Percentiles rank a stretch among this genome's conserved stretches.
Conservation (phyloP, 2,888 invertebrate species). For the Psylliodes chrysocephalus region DNA sequence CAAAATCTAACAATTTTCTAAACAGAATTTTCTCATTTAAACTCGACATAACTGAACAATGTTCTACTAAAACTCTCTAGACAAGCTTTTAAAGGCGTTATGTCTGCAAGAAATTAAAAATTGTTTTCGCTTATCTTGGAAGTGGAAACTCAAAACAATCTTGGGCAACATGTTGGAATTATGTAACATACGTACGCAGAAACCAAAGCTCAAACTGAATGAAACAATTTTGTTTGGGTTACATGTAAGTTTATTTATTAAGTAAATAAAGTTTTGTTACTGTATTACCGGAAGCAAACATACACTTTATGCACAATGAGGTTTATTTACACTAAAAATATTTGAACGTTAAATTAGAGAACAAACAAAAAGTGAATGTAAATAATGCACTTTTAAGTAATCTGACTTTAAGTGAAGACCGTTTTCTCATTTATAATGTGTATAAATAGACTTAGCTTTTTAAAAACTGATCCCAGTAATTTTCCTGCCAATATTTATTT, state of each 20-base stretch:
- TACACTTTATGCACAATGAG: conserved; percentile 19
- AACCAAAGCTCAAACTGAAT: not conserved
- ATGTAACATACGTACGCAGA: conserved; percentile 1
- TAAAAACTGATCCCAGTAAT: too few relatives aligned
- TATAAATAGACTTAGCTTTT: too few relatives aligned
- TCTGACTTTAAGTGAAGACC: too few relatives aligned
- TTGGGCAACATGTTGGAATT: not conserved
- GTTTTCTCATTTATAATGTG: too few relatives aligned
- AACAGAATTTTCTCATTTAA: too few relatives aligned
- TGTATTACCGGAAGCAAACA: conserved; percentile 7
- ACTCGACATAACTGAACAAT: too few relatives aligned
- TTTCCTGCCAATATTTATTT: too few relatives aligned
- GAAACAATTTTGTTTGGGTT: conserved; percentile 13
- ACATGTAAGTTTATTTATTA: conserved; percentile 24
- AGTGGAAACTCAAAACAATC: not conserved
- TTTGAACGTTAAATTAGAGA: conserved; percentile 14
- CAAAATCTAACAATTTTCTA: too few relatives aligned
- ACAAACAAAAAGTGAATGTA: conserved; percentile 15
- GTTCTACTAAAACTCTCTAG: too few relatives aligned
- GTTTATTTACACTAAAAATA: conserved; percentile 24
- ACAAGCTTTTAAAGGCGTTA: too few relatives aligned
- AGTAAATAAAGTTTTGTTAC: conserved; percentile 23
- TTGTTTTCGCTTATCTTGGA: not conserved
- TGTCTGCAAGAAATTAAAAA: too few relatives aligned
- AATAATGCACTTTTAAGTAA: not conserved